Percentiles rank a stretch among this genome's conserved stretches.
Conservation (phyloP, 2,888 invertebrate genomes). For the Amblyteles armatorius region DNA sequence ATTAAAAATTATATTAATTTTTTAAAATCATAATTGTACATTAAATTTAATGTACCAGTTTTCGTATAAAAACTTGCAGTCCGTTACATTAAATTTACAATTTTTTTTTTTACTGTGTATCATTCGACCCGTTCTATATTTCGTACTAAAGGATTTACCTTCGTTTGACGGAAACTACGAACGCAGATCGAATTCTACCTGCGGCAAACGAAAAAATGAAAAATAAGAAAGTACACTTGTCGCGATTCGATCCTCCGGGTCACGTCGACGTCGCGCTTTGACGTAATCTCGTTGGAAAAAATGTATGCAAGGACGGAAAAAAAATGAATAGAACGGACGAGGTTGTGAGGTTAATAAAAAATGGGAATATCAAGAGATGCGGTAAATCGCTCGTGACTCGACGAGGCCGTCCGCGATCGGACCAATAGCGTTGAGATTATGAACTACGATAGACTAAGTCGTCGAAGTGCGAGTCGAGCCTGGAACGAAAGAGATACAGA, state of each 20-base stretch:
- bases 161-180: background rate
- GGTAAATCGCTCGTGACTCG: constrained; percentile 38
- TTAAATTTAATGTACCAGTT: no score
- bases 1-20: no score
- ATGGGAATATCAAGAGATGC: constrained; percentile 38
- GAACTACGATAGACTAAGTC: background rate
- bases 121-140: background rate
- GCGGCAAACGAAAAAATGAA: background rate
- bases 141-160: background rate
- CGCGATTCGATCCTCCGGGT: background rate
- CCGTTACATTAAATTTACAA: no score
- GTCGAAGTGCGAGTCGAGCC: constrained; percentile 57
- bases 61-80: no score
- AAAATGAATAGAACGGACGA: background rate
- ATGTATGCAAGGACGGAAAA: background rate
- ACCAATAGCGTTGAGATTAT: constrained; percentile 9
- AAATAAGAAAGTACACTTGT: background rate
- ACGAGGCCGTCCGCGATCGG: constrained; percentile 36
- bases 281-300: background rate
- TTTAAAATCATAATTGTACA: no score
- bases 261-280: constrained; percentile 14
- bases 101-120: no score
- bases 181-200: background rate
- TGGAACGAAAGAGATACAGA: constrained; percentile 20
- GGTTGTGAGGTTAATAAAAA: background rate